Evolutionary conservation across 2,113 vertebrate species (phyloP), one percentile per base, ranked within the genome.

Genomic region (Vidua macroura): DNA sequence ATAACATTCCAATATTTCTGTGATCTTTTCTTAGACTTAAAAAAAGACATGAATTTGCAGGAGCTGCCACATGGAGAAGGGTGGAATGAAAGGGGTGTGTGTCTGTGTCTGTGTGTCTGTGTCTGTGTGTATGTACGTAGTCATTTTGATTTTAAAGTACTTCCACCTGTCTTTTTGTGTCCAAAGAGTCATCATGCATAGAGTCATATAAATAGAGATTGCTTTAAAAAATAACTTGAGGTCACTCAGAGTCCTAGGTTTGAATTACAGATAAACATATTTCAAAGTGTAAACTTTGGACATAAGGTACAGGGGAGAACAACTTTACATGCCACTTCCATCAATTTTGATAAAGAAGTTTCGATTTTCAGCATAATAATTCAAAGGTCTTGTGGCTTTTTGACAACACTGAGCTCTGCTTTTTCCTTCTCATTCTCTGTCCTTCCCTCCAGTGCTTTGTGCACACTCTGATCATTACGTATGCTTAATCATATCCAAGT

Each of bases 91-190:
- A 52, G 13, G 6, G 13, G 3, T 7, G 24, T 33, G 15, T 33
- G 19, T 49, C 4, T 37, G 13, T 33, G 14, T 35, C 4, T 37
- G 19, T 30, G 35, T 28, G 53, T 33, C 4, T 30, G 43, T 33
- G 43, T 28, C 13, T 23, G 10, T 13, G 41, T 20, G 5, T 33
- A 25, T 19, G 12, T 58, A 25, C 30, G 15, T 35, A 33, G 68
- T 83, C 49, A 72, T 90, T 91, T 91, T 84, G 43, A 93, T 95
- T 97, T 93, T 86, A 95, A 91, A 95, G 76, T 92, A 95, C 74
- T 86, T 84, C 52, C 73, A n/a, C 67, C 35, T 63, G 82, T 75
- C 74, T 86, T 83, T 90, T 77, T 79, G 41, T 53, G 69, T 73
- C 75, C 90, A 96, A 91, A 93, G 86, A 69, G 76, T 95, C 95